Evolutionary conservation across 2,113 vertebrate species (phyloP).

Genomic region (Malurus alboscapulatus): DNA sequence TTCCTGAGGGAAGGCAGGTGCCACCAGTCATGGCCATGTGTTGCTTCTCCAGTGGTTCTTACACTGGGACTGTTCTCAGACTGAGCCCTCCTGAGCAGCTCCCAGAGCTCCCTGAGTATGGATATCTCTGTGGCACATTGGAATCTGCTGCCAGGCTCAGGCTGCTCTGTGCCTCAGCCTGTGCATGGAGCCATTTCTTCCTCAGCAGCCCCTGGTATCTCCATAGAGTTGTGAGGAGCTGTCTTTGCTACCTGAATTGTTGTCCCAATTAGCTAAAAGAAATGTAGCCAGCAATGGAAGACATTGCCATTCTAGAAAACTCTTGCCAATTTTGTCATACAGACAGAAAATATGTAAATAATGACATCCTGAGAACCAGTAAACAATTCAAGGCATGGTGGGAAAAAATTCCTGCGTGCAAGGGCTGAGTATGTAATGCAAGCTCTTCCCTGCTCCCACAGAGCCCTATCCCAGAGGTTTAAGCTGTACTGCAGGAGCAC

Average conservation of each 20-base stretch:
- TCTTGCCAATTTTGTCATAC: background rate
- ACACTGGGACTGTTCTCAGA: background rate
- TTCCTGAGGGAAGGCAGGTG: background rate
- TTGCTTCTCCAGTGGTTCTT: background rate
- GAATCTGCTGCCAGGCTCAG: background rate
- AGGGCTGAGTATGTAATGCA: rapidly evolving
- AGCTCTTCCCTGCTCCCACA: background rate
- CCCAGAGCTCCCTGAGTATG: rapidly evolving
- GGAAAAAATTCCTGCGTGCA: background rate
- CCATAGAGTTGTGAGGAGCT: background rate
- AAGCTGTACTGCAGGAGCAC: background rate
- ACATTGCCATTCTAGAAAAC: background rate
- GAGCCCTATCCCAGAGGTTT: background rate
- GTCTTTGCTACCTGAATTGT: background rate
- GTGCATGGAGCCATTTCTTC: background rate
- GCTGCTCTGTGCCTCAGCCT: background rate
- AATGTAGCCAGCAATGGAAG: background rate
- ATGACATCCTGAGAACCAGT: background rate
- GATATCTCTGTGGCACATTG: background rate
- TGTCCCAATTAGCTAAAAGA: background rate
- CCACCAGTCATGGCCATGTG: rapidly evolving
- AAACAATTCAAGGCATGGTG: rapidly evolving
- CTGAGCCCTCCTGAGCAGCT: background rate
- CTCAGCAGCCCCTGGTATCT: background rate
- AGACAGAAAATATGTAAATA: background rate